Evolutionary conservation across 1,140 invertebrate genomes (phyloP), one percentile per base, ranked within the genome.

Genomic region (Planococcus citri): DNA sequence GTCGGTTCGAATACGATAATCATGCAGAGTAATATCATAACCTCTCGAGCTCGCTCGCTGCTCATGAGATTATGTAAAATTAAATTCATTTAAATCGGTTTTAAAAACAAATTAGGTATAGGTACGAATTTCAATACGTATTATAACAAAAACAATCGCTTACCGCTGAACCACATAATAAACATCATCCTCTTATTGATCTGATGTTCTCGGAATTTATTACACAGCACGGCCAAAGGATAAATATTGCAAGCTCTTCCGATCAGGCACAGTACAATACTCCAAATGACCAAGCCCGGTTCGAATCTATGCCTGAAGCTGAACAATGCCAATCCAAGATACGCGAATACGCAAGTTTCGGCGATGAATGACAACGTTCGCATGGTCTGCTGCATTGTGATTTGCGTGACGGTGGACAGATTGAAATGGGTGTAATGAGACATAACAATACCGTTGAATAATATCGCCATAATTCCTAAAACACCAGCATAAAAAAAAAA

Each of bases 401-500:
- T 97, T 82, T 99, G 96, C 14, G 96, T 97, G 3, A 99, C 90
- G 21, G 96, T 97, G 1, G 96, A 98, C 17, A 99, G 80, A 80
- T 99, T 99, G 75, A 94, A 95, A 83, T 99, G 97, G 20, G 96
- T 98, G 76, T 99, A 99, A 78, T 99, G 97, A 0, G 95, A 98
- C 97, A 99, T 99, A 0, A 97, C 95, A 76, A 99, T 95, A 1
- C 96, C 97, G 82, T 95, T 97, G 77, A 98, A 98, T 71, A 99
- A 80, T 75, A 99, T 99, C 17, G 97, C 95, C 97, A 99, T 99
- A 57, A 99, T 99, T 71, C 95, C 94, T 90, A 80, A 72, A 60
- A 68, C n/a, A 70, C 67, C 51, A 73, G n/a, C 69, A 69, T 25
- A 37, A 38, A 20, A 17, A 17, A 68, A n/a, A n/a, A n/a, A n/a